phyloP scores from a whole-genome alignment of 2,797 vertebrate genomes.

The Aldrovandia affinis region DNA sequence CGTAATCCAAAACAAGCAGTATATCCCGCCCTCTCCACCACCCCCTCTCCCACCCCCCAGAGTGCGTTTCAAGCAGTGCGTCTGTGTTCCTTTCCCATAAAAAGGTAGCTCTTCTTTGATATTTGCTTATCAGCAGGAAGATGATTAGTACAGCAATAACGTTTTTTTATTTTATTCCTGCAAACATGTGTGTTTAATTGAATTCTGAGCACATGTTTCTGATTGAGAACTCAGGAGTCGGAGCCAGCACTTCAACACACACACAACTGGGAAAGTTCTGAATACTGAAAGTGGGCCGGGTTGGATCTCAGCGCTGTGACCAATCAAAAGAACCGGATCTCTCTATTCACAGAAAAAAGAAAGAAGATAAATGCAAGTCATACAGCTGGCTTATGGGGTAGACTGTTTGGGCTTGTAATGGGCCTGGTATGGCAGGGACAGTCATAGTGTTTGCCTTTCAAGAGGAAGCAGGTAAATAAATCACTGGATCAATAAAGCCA shows the following conservation, averaged over 20 bases:
- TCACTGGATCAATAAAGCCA: slow-evolving; percentile 36
- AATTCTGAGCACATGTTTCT: neutral
- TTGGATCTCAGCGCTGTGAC: neutral
- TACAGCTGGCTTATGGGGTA: neutral
- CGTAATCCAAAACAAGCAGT: slow-evolving; percentile 16
- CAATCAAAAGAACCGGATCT: neutral
- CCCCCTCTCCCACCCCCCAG: neutral
- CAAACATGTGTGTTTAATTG: neutral
- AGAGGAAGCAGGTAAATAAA: slow-evolving; percentile 45
- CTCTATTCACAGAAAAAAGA: neutral
- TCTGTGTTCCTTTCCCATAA: slow-evolving; percentile 20
- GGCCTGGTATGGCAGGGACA: neutral
- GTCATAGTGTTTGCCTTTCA: slow-evolving; percentile 7
- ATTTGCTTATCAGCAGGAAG: slow-evolving; percentile 25
- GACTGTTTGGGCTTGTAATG: neutral
- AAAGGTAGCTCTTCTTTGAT: slow-evolving; percentile 11
- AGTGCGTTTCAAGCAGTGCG: neutral
- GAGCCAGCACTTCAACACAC: neutral
- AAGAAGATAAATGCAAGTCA: neutral
- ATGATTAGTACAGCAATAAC: neutral
- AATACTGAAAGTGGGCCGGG: neutral
- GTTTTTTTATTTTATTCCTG: neutral
- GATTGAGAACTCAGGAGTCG: neutral
- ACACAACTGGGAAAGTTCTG: neutral
- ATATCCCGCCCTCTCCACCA: slow-evolving; percentile 11